Evolutionary conservation across 1,140 invertebrate species (phyloP).

Genomic region (Drosophila nigromelanica): DNA sequence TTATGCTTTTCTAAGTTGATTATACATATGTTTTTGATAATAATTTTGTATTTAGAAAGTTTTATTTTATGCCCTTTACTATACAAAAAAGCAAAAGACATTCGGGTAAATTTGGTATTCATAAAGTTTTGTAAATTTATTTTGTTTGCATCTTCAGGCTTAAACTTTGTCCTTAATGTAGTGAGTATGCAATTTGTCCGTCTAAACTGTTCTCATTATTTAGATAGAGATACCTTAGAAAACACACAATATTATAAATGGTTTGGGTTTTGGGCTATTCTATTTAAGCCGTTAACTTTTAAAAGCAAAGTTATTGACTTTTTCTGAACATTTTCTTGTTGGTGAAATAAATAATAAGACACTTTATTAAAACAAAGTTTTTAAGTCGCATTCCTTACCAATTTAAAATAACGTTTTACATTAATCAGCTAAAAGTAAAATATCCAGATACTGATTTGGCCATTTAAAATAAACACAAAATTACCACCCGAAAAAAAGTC

Average conservation of each 20-base stretch:
- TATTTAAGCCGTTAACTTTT: not conserved
- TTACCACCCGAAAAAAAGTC: too few species aligned
- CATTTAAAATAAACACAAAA: not conserved
- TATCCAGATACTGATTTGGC: not conserved
- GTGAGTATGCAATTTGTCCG: not conserved
- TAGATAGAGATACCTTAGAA: not conserved
- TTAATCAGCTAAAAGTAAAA: too few species aligned
- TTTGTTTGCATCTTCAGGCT: not conserved
- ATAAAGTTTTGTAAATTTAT: not conserved
- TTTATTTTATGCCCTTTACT: not conserved
- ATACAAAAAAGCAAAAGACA: not conserved
- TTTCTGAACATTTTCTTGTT: too few species aligned
- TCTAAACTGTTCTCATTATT: not conserved
- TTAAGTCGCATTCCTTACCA: too few species aligned
- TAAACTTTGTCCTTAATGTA: not conserved
- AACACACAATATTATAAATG: too few species aligned
- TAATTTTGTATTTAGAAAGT: constrained; percentile 2
- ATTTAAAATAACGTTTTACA: too few species aligned
- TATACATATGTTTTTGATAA: not conserved
- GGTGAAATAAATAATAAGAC: too few species aligned
- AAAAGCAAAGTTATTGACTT: too few species aligned
- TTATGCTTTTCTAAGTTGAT: constrained; percentile 19
- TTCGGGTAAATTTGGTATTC: too few species aligned
- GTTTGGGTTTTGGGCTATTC: too few species aligned
- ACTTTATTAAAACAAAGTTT: too few species aligned